Base-by-base conservation (phyloP, 2,797 vertebrate species). In the Bufotes viridis region DNA sequence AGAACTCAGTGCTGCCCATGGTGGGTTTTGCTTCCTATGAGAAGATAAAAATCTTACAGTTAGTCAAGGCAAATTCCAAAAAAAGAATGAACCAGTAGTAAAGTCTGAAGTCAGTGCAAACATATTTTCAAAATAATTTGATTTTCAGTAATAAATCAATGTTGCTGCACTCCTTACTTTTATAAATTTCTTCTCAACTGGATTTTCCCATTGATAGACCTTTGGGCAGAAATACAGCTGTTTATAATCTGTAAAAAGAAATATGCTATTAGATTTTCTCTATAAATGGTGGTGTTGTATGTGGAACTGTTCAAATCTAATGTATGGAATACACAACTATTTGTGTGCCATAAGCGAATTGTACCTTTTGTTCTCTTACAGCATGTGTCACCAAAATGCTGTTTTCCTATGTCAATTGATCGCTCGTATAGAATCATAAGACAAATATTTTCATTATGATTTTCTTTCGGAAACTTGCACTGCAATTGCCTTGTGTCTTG, bases 1-100 rank as follows among this genome's bases (percentile, higher is more conserved):
- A 98, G 88, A 98, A 94, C 90, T 97, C 96, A 8, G 97, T 97
- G 93, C 95, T 95, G 90, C 97, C 97, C 90, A 96, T 95, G 75
- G 93, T 91, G 65, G 95, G 92, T 58, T 92, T 79, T 22, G 94
- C 93, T 26, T 91, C 90, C 96, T 97, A 87, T 57, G 51, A 91
- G 57, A 14, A 10, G 18, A 49, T 65, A 29, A 67, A 51, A 65
- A 65, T 5, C 3, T 18, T n/a, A 49, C 10, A 65, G 63, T 51
- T 24, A 60, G 13, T 1, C 5, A 63, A n/a, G 29, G 60, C 8
- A 51, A 49, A 51, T n/a, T 1, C 60, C 26, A 11, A 3, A 42
- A 42, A 42, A 42, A 42, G 5, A 5, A 42, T 42, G 42, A 42
- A 42, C 42, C 42, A 42, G 42, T 42, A 42, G 42, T 42, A 42